phyloP scores from a whole-genome alignment of 2,888 invertebrate genomes.

The Buathra laborator region DNA sequence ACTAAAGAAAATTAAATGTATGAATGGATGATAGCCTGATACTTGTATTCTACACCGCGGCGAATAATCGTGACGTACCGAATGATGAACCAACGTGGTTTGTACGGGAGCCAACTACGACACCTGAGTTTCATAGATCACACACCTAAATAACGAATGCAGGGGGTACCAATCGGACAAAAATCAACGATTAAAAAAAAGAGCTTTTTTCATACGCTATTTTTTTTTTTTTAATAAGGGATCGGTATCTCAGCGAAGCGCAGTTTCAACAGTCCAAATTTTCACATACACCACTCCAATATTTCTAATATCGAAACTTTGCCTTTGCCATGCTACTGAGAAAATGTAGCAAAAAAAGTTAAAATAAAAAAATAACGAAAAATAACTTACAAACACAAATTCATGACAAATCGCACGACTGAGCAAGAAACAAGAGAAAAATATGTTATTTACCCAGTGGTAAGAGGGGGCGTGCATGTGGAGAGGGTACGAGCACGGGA shows the following conservation, averaged over 20 bases:
- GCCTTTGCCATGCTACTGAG: constrained; percentile 53
- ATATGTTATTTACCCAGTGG: constrained; percentile 89
- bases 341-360: constrained; percentile 81
- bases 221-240: not conserved
- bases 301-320: constrained; percentile 43
- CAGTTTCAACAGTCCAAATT: constrained; percentile 27
- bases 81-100: constrained; percentile 47
- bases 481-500: constrained; percentile 96
- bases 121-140: constrained; percentile 28
- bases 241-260: constrained; percentile 38
- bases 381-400: constrained; percentile 66
- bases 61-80: constrained; percentile 42
- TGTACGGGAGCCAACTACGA: constrained; percentile 22
- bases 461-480: constrained; percentile 93
- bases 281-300: constrained; percentile 31
- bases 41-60: constrained; percentile 37
- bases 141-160: constrained; percentile 44
- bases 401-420: constrained; percentile 79
- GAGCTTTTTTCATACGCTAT: constrained; percentile 83
- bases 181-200: constrained; percentile 83
- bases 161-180: constrained; percentile 84
- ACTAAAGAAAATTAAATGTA: constrained; percentile 52
- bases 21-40: constrained; percentile 57
- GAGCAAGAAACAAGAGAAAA: constrained; percentile 78
- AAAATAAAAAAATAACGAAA: constrained; percentile 82